Evolutionary conservation across 2,888 invertebrate genomes (phyloP), one percentile per base, ranked within the genome.

Genomic region (Ornithoptera alexandrae): DNA sequence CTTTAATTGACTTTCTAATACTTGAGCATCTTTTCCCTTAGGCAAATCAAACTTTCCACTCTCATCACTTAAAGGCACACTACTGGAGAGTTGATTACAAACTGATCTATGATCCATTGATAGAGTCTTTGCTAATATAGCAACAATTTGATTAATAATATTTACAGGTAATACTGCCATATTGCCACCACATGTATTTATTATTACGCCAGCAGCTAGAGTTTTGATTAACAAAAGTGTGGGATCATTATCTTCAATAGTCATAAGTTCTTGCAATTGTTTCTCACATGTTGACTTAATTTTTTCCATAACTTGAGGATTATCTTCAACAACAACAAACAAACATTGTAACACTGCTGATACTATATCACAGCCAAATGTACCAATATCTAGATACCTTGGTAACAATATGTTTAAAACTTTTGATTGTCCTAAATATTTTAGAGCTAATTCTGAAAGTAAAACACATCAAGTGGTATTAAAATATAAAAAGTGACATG

Each of bases 251-350:
- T 88, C 88, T 59, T 91, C 89, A 36, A 91, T 73, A 42, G 80
- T 80, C 22, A 94, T 78, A 17, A 94, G 76, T 20, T 81, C 75
- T 76, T 89, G 88, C 20, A 93, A 79, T 50, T 92, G 84, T 58
- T 84, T 88, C 64, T 91, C 89, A 62, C 93, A 91, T 64, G 87
- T 89, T 24, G 86, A 79, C 74, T 93, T 92, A n/a, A 95, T 86
- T 74, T 93, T 90, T 50, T 86, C 84, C 81, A 94, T 91, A 0
- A 94, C 94, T 70, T 85, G 81, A 0, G 93, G 86, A 84, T 96
- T 96, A 74, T 96, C 95, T 85, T 96, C 96, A 0, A 95, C 93
- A 58, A 96, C 93, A 7, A 96, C 95, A 77, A 95, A 92, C 10
- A 96, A 84, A 78, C 95, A 96, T 77, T 96, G 95, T 58, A 95